Evolutionary conservation across 2,888 invertebrate species (phyloP), one percentile per base, ranked within the genome.

Genomic region (Amphipyra berbera): DNA sequence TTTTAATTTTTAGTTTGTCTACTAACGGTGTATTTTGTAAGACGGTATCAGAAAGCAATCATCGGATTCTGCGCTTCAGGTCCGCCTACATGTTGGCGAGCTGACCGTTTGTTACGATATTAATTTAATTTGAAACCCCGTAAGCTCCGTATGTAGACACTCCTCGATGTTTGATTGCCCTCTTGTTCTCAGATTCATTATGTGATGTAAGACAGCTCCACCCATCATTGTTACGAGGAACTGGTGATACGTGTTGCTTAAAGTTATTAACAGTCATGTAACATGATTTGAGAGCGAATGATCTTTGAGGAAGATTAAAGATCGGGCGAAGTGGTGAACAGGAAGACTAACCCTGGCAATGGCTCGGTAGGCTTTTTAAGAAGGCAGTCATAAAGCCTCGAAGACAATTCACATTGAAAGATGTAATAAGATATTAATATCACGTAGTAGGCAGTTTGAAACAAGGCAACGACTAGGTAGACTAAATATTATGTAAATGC

Each of bases 1-100:
- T 95, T 95, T 95, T 94, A 93, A 94, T 94, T 94, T 94, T 94
- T 92, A 92, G 94, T 94, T 94, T 95, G 94, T 93, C 91, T 91
- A 90, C 87, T 92, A 92, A 93, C 94, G 93, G 93, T 88, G 80
- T 82, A 79, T 93, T 92, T 92, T 90, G 90, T 92, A 90, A 91
- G 88, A 77, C 83, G 82, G 83, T 90, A 90, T 90, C 89, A 79
- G 78, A 74, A 78, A 67, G 79, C 77, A 77, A 79, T 79, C 79
- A 75, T 73, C 79, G 82, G 78, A 76, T 85, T 88, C 85, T 86
- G 82, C 82, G 85, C 85, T 85, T 85, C 81, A 73, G 83, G 80
- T 83, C 83, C 90, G 86, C 89, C 90, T 88, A 87, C 88, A 72
- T 78, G 67, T 71, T 69, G 47, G 27, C 52, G 37, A 2, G 58